These are phyloP conservation scores for Lethenteron camtschaticum DNA, from an alignment of 2,113 vertebrate genomes.

Conservation along the genomic window DNA sequence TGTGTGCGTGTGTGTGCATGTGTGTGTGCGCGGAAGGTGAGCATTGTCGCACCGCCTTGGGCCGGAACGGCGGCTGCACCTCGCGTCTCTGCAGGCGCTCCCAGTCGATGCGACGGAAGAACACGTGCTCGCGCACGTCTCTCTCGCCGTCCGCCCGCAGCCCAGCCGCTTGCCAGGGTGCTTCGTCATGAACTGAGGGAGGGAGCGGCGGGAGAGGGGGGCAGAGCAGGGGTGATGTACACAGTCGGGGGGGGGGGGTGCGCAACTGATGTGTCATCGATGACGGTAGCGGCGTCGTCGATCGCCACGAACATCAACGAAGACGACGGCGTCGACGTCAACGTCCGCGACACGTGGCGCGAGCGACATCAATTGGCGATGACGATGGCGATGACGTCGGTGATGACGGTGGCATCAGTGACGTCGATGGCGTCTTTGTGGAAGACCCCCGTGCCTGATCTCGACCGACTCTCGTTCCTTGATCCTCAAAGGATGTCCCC, in stretches of 20 bases:
- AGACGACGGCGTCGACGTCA: too few species aligned
- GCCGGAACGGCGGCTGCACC: conserved; percentile 52
- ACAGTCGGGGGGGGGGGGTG: background rate
- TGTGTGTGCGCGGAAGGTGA: background rate
- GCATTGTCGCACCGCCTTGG: conserved; percentile 38
- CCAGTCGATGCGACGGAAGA: conserved; percentile 83
- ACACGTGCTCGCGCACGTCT: conserved; percentile 50
- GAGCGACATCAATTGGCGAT: too few species aligned
- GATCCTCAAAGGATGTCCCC: too few species aligned
- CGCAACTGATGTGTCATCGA: background rate
- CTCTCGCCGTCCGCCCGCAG: conserved; percentile 38
- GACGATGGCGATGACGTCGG: too few species aligned
- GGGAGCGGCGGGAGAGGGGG: background rate
- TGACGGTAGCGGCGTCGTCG: too few species aligned
- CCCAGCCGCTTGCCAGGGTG: conserved; percentile 54
- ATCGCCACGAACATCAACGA: too few species aligned
- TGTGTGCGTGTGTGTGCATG: background rate
- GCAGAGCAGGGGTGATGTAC: background rate
- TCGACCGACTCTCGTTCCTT: too few species aligned
- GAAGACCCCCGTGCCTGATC: too few species aligned
- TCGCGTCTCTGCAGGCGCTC: conserved; percentile 52
- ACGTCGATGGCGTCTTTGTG: too few species aligned
- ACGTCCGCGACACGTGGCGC: too few species aligned
- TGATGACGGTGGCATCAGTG: too few species aligned
- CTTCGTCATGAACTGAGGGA: conserved; percentile 46